These are phyloP conservation scores for Phataginus tricuspis DNA, from an alignment of 2,797 vertebrate genomes.

Conservation along the genomic window DNA sequence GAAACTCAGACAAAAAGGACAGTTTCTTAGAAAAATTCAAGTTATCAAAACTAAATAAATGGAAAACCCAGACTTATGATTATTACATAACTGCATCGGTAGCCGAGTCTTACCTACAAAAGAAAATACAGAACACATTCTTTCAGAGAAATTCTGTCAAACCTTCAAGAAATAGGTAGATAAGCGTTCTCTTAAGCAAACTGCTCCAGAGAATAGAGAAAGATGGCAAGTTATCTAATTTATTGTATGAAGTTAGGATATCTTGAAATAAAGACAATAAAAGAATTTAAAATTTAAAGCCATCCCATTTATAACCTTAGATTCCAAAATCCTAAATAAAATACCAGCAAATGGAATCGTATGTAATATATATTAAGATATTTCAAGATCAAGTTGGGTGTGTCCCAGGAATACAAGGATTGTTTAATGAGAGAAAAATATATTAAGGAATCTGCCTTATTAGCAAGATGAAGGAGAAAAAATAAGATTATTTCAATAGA, in stretches of 20 bases:
- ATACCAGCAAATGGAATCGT: background rate
- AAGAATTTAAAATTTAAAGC: background rate
- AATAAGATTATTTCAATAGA: background rate
- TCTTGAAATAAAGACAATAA: background rate
- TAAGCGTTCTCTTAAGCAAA: background rate
- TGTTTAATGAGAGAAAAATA: slow-evolving; percentile 26
- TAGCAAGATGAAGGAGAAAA: background rate
- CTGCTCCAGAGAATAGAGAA: background rate
- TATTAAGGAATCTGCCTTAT: background rate
- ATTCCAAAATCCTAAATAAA: slow-evolving; percentile 27
- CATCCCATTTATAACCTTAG: background rate
- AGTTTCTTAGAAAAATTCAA: background rate
- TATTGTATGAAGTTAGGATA: background rate
- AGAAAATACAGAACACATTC: background rate
- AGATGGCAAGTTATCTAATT: background rate
- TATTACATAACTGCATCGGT: background rate
- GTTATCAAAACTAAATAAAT: background rate
- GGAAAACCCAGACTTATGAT: background rate
- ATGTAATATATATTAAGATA: background rate
- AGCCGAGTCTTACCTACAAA: background rate
- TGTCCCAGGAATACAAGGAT: background rate
- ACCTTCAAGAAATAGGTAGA: background rate
- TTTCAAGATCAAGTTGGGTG: background rate
- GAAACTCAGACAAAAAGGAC: background rate
- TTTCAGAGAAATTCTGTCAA: background rate